Conservation (phyloP, 2,888 invertebrate genomes). For the Rhagonycha fulva region DNA sequence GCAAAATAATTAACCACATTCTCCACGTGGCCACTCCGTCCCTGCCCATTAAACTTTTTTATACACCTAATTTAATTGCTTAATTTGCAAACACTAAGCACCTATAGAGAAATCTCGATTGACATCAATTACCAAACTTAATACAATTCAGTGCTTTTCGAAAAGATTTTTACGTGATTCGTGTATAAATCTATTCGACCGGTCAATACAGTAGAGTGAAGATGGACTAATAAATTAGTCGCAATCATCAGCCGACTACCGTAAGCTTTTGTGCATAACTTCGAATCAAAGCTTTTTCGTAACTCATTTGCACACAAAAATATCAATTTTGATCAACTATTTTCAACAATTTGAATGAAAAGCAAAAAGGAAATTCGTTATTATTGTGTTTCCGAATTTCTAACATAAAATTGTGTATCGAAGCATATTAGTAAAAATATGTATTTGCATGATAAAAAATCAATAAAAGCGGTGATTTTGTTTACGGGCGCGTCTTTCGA, state of each 20-base stretch:
- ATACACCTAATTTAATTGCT: neutral
- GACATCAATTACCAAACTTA: neutral
- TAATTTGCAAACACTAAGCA: neutral
- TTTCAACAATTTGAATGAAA: neutral
- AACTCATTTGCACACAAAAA: neutral
- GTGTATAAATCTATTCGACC: neutral
- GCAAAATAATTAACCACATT: no score
- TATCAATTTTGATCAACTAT: neutral
- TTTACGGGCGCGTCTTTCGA: constrained; percentile 36
- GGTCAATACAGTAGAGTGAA: neutral
- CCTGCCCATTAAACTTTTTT: neutral
- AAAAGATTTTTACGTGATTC: neutral
- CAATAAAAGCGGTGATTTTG: constrained; percentile 43
- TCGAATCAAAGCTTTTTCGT: neutral
- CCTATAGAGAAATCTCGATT: neutral
- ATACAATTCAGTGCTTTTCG: neutral
- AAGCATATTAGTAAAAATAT: constrained; percentile 13
- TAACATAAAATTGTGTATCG: neutral
- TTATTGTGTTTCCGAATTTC: neutral
- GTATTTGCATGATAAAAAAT: constrained; percentile 31
- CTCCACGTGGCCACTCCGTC: neutral
- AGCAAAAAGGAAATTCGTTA: neutral
- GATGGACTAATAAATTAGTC: neutral
- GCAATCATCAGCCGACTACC: neutral
- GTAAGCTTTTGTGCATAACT: neutral